Conservation (phyloP, 2,797 vertebrate genomes). For the Poliocrania exsul region DNA sequence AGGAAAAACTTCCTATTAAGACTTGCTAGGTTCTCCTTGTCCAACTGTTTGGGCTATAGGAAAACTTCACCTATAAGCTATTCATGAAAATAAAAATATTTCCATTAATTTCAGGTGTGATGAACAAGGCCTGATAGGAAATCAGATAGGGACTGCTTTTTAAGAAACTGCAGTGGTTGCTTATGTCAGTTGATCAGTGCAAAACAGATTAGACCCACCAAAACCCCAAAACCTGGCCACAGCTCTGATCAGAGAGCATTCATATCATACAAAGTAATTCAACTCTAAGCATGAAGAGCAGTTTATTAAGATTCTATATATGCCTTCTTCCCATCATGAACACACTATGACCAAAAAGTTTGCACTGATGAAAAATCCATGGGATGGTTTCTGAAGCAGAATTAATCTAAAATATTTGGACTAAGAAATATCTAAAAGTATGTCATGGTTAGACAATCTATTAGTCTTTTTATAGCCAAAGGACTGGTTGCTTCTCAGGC, state of each 20-base stretch:
- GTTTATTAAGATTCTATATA: neutral
- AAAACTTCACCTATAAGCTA: fast-evolving
- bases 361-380: neutral
- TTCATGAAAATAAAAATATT: neutral
- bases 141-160: neutral
- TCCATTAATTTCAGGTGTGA: neutral
- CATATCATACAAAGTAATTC: neutral
- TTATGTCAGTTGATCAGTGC: neutral
- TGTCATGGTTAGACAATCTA: neutral
- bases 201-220: neutral
- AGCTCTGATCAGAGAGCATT: neutral
- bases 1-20: neutral
- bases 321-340: neutral
- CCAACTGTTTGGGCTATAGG: neutral
- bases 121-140: neutral
- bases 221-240: neutral
- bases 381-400: neutral
- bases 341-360: neutral
- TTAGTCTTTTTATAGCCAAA: neutral
- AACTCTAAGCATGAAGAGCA: neutral
- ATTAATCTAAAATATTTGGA: neutral
- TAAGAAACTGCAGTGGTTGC: neutral
- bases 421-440: neutral
- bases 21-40: neutral
- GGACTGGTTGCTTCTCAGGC: neutral